These are phyloP conservation scores for Balaeniceps rex DNA, from an alignment of 2,113 vertebrate genomes.

Conservation along the genomic window DNA sequence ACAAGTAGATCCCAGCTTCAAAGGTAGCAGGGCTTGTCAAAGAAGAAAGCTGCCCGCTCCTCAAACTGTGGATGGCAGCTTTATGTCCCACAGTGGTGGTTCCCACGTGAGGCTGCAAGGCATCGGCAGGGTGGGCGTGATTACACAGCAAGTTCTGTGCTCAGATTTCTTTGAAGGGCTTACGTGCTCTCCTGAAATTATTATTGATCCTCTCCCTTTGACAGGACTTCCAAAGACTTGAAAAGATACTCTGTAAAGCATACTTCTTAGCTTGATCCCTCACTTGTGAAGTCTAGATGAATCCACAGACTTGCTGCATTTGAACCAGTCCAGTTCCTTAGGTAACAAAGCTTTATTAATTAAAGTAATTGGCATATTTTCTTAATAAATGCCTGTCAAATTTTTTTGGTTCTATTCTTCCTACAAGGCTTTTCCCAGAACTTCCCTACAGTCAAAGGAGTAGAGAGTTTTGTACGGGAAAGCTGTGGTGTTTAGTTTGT, in stretches of 20 bases:
- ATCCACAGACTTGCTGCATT: neutral
- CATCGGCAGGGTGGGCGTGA: fast-evolving
- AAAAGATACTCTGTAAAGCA: neutral
- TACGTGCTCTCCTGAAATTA: neutral
- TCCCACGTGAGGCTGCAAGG: neutral
- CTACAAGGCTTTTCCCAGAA: neutral
- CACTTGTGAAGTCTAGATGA: neutral
- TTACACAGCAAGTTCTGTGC: neutral
- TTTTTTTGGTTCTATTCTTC: neutral
- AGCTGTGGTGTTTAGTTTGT: neutral
- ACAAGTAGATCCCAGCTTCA: slow-evolving; percentile 22
- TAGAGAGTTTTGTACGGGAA: neutral
- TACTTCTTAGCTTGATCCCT: neutral
- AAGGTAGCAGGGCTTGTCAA: neutral
- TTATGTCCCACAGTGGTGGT: neutral
- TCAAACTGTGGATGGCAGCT: neutral
- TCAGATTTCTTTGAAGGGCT: neutral
- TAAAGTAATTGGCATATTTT: neutral
- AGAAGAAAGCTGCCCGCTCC: neutral
- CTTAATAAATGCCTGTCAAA: neutral
- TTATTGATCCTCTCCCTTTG: neutral
- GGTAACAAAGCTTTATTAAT: neutral
- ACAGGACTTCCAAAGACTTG: neutral
- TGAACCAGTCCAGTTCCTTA: neutral
- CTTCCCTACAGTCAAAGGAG: neutral